Percentiles rank a stretch among this genome's conserved stretches.
These are phyloP conservation scores for Miniopterus natalensis DNA, from an alignment of 2,113 vertebrate genomes.

Conservation along the genomic window DNA sequence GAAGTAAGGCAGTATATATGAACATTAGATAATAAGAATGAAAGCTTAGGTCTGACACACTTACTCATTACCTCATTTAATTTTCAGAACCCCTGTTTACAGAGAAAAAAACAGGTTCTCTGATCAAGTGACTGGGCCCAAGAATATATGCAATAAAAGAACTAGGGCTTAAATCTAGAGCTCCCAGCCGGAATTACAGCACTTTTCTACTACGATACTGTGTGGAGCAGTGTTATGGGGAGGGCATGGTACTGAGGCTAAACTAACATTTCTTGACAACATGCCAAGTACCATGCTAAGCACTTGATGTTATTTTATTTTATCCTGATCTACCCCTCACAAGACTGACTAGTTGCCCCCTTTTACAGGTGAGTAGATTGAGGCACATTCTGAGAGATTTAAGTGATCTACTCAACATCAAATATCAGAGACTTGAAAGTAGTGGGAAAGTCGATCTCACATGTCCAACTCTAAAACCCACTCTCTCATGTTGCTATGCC, in stretches of 20 bases:
- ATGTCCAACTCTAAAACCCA: neutral
- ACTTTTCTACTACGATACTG: neutral
- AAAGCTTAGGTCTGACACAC: neutral
- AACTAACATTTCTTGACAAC: neutral
- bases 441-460: neutral
- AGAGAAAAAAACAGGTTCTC: neutral
- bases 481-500: neutral
- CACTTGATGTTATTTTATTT: neutral
- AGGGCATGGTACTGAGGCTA: neutral
- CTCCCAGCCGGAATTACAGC: neutral
- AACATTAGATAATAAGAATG: neutral
- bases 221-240: neutral
- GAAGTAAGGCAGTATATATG: neutral
- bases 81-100: constrained; percentile 29
- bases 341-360: neutral
- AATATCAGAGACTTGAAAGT: neutral
- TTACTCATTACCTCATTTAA: neutral
- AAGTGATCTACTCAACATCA: neutral
- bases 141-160: neutral
- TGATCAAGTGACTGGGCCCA: neutral
- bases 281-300: neutral
- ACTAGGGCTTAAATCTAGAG: neutral
- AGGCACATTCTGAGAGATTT: neutral
- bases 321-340: neutral
- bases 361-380: neutral